These are phyloP conservation scores for Sitta carolinensis DNA, from an alignment of 2,797 vertebrate species.

Conservation along the genomic window DNA sequence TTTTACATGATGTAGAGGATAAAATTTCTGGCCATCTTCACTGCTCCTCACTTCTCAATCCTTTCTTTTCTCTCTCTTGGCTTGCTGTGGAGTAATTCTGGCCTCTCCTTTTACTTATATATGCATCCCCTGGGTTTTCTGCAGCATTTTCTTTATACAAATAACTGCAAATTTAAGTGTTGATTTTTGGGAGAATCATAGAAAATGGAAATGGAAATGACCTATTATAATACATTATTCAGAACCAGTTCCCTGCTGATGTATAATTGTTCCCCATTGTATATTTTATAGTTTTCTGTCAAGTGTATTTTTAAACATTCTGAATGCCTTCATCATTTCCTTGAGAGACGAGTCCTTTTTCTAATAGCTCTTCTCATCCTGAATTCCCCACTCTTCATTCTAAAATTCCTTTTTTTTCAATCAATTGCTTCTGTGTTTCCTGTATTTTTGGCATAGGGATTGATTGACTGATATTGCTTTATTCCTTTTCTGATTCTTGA, in stretches of 20 bases:
- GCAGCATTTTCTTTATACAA: constrained; percentile 58
- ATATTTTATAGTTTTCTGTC: constrained; percentile 57
- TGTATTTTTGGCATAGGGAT: neutral
- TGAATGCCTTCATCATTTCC: constrained; percentile 31
- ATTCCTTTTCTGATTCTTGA: neutral
- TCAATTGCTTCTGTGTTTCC: neutral
- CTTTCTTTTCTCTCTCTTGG: constrained; percentile 35
- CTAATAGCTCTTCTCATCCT: neutral
- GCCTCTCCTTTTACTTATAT: constrained; percentile 43
- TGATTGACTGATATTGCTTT: neutral
- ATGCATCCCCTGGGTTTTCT: constrained; percentile 55
- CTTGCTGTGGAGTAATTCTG: constrained; percentile 48
- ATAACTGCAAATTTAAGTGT: constrained; percentile 64
- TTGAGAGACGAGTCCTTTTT: constrained; percentile 31
- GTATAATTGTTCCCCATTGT: constrained; percentile 63
- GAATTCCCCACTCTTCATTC: neutral
- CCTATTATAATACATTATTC: constrained; percentile 68
- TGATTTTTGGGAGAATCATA: constrained; percentile 64
- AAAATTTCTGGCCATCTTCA: constrained; percentile 32
- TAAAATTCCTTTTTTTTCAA: neutral
- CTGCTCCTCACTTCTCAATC: neutral
- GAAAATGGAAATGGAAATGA: constrained; percentile 66
- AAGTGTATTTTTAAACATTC: constrained; percentile 54
- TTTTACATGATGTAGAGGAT: constrained; percentile 1
- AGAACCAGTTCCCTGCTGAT: constrained; percentile 53